A percentile compares a stretch with the other conserved stretches of the same genome.
Conservation (phyloP, 2,888 invertebrate species). For the Iphiclides podalirius region DNA sequence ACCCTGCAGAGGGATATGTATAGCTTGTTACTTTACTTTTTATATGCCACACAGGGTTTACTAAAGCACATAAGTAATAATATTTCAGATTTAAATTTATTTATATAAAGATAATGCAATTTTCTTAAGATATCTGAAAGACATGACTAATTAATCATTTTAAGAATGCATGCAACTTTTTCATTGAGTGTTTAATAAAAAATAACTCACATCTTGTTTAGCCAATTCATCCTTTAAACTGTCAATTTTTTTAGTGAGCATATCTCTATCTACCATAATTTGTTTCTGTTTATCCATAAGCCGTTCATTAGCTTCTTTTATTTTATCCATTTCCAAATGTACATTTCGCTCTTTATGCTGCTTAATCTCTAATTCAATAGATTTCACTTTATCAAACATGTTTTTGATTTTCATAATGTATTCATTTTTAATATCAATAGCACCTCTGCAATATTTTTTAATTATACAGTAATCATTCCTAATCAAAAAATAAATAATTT, state of each 20-base stretch:
- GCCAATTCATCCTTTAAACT: constrained; percentile 79
- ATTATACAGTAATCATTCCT: neutral
- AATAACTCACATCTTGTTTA: constrained; percentile 69
- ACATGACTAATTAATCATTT: too few species aligned
- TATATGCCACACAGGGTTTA: too few species aligned
- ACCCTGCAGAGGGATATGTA: too few species aligned
- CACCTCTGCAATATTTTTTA: constrained; percentile 23
- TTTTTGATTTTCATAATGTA: constrained; percentile 60
- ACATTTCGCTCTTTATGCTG: constrained; percentile 78
- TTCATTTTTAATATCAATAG: constrained; percentile 65
- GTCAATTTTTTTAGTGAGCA: constrained; percentile 73
- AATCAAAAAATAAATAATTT: too few species aligned
- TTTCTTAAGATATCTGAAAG: too few species aligned
- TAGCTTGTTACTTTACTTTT: too few species aligned
- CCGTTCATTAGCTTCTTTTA: constrained; percentile 70
- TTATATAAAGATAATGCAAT: too few species aligned
- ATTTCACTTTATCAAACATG: constrained; percentile 73
- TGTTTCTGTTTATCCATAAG: constrained; percentile 70
- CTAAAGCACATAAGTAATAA: too few species aligned
- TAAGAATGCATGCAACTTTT: too few species aligned
- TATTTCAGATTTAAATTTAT: too few species aligned
- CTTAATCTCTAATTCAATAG: constrained; percentile 77
- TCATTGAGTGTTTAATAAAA: too few species aligned
- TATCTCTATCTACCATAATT: constrained; percentile 64
- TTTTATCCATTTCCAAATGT: constrained; percentile 70